These are phyloP conservation scores for Drosophila nannoptera DNA, from an alignment of 1,140 invertebrate species.

Conservation along the genomic window DNA sequence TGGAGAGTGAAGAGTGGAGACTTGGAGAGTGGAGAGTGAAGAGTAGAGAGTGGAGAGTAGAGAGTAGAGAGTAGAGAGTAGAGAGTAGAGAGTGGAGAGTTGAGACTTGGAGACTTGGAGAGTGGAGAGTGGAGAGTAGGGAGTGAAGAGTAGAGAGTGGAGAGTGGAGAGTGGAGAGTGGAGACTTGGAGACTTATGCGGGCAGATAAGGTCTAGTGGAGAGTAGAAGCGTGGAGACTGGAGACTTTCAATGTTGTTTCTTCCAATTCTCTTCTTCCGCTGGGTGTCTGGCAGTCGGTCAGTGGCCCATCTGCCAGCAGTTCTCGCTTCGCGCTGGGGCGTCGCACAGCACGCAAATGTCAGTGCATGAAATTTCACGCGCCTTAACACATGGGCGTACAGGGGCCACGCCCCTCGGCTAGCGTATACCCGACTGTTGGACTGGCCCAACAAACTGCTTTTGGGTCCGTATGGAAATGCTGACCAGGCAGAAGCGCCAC, in stretches of 20 bases:
- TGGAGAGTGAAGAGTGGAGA: not conserved
- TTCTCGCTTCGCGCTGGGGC: not conserved
- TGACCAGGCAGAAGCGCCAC: slow-evolving; percentile 44
- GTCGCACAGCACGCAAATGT: slow-evolving; percentile 15
- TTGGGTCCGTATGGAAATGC: slow-evolving; percentile 53
- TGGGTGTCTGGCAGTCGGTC: too few relatives aligned
- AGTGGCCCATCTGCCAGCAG: too few relatives aligned
- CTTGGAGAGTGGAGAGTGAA: not conserved
- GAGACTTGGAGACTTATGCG: too few relatives aligned
- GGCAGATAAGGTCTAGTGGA: too few relatives aligned
- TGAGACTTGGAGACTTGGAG: too few relatives aligned
- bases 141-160: not conserved
- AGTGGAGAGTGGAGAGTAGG: not conserved
- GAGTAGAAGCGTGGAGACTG: too few relatives aligned
- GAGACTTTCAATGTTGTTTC: too few relatives aligned
- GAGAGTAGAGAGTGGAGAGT: too few relatives aligned
- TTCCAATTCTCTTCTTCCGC: too few relatives aligned
- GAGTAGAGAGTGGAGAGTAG: not conserved
- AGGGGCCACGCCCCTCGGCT: slow-evolving; percentile 29
- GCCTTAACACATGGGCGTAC: not conserved
- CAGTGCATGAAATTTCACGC: slow-evolving; percentile 28
- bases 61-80: not conserved
- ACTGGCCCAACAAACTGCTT: not conserved
- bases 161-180: too few relatives aligned
- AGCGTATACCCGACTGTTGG: not conserved